phyloP scores from a whole-genome alignment of 2,797 vertebrate genomes.

The Spondyliosoma cantharus region DNA sequence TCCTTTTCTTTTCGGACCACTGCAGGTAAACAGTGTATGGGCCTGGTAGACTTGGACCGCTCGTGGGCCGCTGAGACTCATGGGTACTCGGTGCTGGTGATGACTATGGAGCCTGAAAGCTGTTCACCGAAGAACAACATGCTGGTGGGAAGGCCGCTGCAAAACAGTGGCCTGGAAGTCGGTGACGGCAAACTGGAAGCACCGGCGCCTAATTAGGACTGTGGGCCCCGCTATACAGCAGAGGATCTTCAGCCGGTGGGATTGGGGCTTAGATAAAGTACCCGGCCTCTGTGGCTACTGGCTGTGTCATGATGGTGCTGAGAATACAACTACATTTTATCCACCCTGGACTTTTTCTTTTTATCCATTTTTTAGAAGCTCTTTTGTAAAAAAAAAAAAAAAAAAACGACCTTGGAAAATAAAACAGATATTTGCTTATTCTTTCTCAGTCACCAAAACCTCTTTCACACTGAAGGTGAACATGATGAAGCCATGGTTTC shows the following conservation, averaged over 20 bases:
- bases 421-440: conserved; percentile 16
- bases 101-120: conserved; percentile 96
- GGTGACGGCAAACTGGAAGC: conserved; percentile 23
- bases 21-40: conserved; percentile 94
- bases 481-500: neutral
- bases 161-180: conserved; percentile 24
- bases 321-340: conserved; percentile 9
- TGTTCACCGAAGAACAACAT: conserved; percentile 99
- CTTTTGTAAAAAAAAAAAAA: neutral
- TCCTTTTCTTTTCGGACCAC: neutral
- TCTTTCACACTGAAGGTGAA: conserved; percentile 7
- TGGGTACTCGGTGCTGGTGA: conserved; percentile 89
- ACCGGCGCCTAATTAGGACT: conserved; percentile 44
- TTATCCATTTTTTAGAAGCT: conserved; percentile 1
- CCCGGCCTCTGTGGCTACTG: conserved; percentile 1
- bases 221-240: neutral
- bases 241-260: conserved; percentile 8
- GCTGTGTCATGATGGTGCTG: neutral
- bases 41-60: conserved; percentile 96
- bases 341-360: neutral
- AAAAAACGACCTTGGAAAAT: neutral
- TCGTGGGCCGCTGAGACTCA: conserved; percentile 90
- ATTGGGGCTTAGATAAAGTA: conserved; percentile 37
- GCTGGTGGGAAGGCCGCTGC: conserved; percentile 85
- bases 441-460: conserved; percentile 14